Evolutionary conservation across 2,797 vertebrate genomes (phyloP), one percentile per base, ranked within the genome.

Genomic region (Otolemur crassicaudatus): DNA sequence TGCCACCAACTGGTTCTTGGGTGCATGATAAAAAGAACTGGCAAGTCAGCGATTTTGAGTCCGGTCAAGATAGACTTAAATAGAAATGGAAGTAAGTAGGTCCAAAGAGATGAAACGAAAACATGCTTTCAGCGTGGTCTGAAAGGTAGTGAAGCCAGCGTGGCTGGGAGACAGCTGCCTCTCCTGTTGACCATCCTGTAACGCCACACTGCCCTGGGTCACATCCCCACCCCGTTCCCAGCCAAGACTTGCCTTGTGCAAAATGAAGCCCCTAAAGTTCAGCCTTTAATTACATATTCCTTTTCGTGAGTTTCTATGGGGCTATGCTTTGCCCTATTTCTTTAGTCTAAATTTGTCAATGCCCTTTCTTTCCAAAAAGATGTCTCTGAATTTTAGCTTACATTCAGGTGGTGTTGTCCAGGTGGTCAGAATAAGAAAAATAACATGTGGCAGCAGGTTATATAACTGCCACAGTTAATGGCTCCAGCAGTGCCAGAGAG

Each of bases 181-280:
- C 34, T 22, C 20, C 22, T 46, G 2, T 37, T 29, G 31, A 20
- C 40, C 23, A 6, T 37, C 37, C 4, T 27, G 20, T 14, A 46
- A 58, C 0, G 1, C 14, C 17, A 1, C 10, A 4, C 40, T 49
- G 20, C 14, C 19, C 13, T 6, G 20, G 1, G 3, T 14, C 67
- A 34, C 17, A 3, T 20, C 23, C 10, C 5, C 53, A 1, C 10
- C 14, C 22, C 1, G 2, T 5, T 27, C 13, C 4, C 22, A 19
- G 37, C 11, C 11, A 20, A 53, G 23, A 75, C 4, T 2, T 23
- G 43, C 27, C 70, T 63, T 65, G 2, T 34, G 37, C 56, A 43
- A 13, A 86, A 46, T 9, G 40, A 60, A 63, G 19, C 16, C 69
- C 5, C 0, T 56, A 19, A n/a, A 8, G 10, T 29, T 31, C 43